Evolutionary conservation across 2,797 vertebrate species (phyloP), one percentile per base, ranked within the genome.

Genomic region (Cyclura pinguis): DNA sequence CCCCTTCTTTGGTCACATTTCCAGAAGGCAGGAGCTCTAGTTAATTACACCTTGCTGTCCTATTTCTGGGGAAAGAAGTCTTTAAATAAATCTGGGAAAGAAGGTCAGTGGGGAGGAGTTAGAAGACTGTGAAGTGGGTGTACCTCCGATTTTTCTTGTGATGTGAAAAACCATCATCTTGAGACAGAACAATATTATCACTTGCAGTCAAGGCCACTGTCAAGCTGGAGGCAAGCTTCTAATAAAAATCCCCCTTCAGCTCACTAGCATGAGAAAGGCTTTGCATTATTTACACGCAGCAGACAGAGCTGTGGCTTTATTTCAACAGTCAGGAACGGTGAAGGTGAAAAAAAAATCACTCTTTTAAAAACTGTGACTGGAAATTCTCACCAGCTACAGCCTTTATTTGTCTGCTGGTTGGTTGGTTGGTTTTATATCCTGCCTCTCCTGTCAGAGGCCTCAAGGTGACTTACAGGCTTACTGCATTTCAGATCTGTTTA

Each of bases 1-100:
- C 47, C 64, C n/a, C 32, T 83, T 76, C n/a, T 59, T 85, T 83
- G 55, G 67, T 47, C 69, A 77, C 57, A 67, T 67, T 83, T 38
- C 47, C 47, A 83, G 88, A 74, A 85, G 8, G 35, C 74, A 84
- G 42, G 73, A 62, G 27, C 22, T 52, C 42, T 67, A 32, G 52
- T 90, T 73, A 90, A 90, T 90, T 86, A 90, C 67, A 64, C 69
- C 20, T 73, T 16, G 59, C n/a, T 67, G 85, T 64, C 57, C 85
- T 87, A 87, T 84, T 90, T 87, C 59, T 77, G 72, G 47, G 18
- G 86, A 18, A 12, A 67, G 29, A 52, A 77, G 22, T 64, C 18
- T 67, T 87, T 90, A 83, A 90, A 90, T 87, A 87, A 76, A 87
- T 8, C 24, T 90, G 89, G 83, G 80, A 90, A 74, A n/a, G 14